Evolutionary conservation across 2,888 invertebrate species (phyloP).

Genomic region (Leucozona laternaria): DNA sequence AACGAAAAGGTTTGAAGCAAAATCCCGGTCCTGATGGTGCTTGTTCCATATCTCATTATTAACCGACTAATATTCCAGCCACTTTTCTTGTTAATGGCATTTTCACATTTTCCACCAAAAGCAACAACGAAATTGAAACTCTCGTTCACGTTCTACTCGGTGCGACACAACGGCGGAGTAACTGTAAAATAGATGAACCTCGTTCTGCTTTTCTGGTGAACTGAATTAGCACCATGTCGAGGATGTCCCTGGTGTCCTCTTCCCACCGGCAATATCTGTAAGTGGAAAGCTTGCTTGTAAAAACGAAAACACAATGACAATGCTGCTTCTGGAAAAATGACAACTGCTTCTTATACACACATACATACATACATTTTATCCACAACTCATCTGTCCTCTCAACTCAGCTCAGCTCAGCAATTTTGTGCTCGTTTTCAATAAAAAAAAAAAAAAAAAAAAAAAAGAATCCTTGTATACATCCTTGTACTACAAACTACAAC

Average conservation of each 20-base stretch:
- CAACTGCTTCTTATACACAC: neutral
- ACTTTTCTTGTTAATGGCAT: constrained; percentile 60
- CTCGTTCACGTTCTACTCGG: neutral
- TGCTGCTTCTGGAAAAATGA: constrained; percentile 16
- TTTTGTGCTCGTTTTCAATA: constrained; percentile 5
- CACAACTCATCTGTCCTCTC: neutral
- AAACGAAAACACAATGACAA: constrained; percentile 6
- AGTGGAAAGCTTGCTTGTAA: constrained; percentile 12
- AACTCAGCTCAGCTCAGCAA: neutral
- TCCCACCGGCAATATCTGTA: neutral
- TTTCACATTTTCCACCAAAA: constrained; percentile 58
- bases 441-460: neutral
- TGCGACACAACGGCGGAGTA: neutral
- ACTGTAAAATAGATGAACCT: constrained; percentile 1
- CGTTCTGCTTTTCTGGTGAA: constrained; percentile 5
- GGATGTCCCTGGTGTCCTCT: constrained; percentile 22
- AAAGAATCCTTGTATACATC: neutral
- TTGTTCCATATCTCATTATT: constrained; percentile 66
- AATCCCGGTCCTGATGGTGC: constrained; percentile 12
- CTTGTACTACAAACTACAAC: constrained; percentile 4
- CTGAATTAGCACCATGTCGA: constrained; percentile 40
- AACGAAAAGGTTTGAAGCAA: constrained; percentile 25
- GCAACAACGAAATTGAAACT: neutral
- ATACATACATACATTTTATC: neutral
- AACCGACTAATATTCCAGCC: constrained; percentile 57